Percentiles rank a stretch among this genome's conserved stretches.
Evolutionary conservation across 2,888 invertebrate species (phyloP).

Genomic region (Odontomyia ornata): DNA sequence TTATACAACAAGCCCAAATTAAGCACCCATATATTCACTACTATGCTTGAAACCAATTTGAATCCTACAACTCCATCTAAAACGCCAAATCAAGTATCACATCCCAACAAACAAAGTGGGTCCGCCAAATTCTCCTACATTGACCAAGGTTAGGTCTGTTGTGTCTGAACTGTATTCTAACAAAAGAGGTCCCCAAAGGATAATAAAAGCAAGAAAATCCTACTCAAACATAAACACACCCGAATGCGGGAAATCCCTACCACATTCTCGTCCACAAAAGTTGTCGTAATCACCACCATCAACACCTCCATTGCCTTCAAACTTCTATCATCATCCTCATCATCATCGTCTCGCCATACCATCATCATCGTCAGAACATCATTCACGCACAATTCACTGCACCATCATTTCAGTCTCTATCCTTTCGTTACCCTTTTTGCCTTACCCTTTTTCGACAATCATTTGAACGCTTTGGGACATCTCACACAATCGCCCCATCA

Average conservation of each 20-base stretch:
- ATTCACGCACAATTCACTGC: slow-evolving; percentile 37
- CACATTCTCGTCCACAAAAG: slow-evolving; percentile 11
- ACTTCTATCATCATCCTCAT: neutral
- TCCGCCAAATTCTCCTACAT: neutral
- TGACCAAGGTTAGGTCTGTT: slow-evolving; percentile 44
- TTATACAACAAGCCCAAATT: no score
- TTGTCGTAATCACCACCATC: slow-evolving; percentile 31
- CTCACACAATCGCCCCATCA: neutral
- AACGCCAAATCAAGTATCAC: neutral
- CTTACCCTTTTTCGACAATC: slow-evolving; percentile 1
- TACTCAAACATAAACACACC: neutral
- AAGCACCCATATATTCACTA: no score
- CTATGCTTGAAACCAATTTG: neutral
- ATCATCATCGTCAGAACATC: neutral
- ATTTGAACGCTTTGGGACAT: neutral
- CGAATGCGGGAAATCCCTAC: neutral
- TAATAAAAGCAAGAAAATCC: neutral
- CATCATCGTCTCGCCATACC: neutral
- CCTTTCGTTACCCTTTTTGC: slow-evolving; percentile 29
- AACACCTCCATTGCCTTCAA: neutral
- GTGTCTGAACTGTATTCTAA: slow-evolving; percentile 11
- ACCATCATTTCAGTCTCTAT: slow-evolving; percentile 1
- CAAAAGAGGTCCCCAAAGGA: neutral
- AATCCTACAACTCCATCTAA: neutral
- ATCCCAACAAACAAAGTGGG: neutral